Evolutionary conservation across 2,888 invertebrate genomes (phyloP), one percentile per base, ranked within the genome.

Genomic region (Troides aeacus): DNA sequence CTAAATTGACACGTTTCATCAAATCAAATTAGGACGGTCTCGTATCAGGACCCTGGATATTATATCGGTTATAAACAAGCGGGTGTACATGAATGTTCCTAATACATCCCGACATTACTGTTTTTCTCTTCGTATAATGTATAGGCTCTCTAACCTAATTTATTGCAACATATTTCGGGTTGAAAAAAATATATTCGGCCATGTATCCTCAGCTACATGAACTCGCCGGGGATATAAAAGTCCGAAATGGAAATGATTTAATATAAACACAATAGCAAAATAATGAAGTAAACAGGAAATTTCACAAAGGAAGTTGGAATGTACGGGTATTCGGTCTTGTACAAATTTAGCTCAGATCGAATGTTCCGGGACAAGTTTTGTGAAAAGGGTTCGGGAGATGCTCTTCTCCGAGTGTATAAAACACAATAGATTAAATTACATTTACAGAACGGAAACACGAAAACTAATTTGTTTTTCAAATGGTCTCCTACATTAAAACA

Each of bases 301-400:
- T 83, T 86, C 79, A 86, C 87, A 88, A 89, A 88, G 84, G 84
- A 86, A 80, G 82, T 81, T 76, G 86, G 86, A 90, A 90, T 90
- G 86, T 88, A 84, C 86, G 86, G 87, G 85, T 81, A 84, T 86
- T 87, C 81, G 82, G 84, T 84, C 84, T 86, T 82, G 84, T 85
- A 85, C 86, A 89, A 89, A 89, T 89, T 87, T 86, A 89, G 88
- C 89, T 86, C 84, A 85, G 82, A 90, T 90, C 87, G 88, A 90
- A 90, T 87, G 85, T 82, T 84, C 82, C 80, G 81, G 79, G 85
- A 85, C 84, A 88, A 87, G 82, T 89, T 89, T 78, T 81, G 81
- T 86, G 86, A 90, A 87, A 90, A 90, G 90, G 90, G 89, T 90
- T 87, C 81, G 81, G 39, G 83, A 80, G 82, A 78, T 84, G 39